These are phyloP conservation scores for Tinamus major DNA, from an alignment of 2,797 vertebrate species.

Conservation along the genomic window DNA sequence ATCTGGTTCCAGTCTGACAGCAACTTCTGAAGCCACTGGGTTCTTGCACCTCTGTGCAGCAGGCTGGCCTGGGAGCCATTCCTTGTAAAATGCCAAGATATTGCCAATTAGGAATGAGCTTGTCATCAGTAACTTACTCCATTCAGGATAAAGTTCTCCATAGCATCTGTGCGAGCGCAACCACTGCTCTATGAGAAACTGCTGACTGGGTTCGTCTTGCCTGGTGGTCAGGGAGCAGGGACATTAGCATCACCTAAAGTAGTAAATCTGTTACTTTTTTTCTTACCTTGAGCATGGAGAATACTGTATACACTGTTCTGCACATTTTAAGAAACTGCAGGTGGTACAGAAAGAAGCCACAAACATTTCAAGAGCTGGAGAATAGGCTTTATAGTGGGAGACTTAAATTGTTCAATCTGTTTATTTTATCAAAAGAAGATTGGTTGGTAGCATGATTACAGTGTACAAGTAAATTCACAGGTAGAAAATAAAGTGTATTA, in stretches of 20 bases:
- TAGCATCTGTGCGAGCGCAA: background rate
- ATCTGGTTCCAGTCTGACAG: conserved; percentile 58
- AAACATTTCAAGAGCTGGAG: conserved; percentile 22
- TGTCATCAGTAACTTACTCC: background rate
- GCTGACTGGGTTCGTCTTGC: background rate
- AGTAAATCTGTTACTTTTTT: background rate
- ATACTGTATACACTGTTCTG: background rate
- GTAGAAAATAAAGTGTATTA: conserved; percentile 37
- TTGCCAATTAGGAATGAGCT: background rate
- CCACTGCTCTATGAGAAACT: background rate
- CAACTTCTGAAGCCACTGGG: conserved; percentile 33
- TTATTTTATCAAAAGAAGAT: conserved; percentile 67
- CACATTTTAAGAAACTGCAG: conserved; percentile 25
- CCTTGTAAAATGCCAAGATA: background rate
- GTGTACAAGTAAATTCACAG: conserved; percentile 47
- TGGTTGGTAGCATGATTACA: conserved; percentile 66
- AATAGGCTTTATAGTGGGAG: conserved; percentile 40
- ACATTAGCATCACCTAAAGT: conserved; percentile 2
- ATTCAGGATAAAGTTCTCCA: background rate
- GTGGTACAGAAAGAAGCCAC: background rate
- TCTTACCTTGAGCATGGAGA: conserved; percentile 1
- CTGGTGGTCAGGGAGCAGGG: background rate
- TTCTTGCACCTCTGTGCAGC: conserved; percentile 3
- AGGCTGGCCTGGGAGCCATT: conserved; percentile 18
- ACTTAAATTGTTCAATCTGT: conserved; percentile 66